These are phyloP conservation scores for Oxycera nigricornis DNA, from an alignment of 2,888 invertebrate genomes.

Conservation along the genomic window DNA sequence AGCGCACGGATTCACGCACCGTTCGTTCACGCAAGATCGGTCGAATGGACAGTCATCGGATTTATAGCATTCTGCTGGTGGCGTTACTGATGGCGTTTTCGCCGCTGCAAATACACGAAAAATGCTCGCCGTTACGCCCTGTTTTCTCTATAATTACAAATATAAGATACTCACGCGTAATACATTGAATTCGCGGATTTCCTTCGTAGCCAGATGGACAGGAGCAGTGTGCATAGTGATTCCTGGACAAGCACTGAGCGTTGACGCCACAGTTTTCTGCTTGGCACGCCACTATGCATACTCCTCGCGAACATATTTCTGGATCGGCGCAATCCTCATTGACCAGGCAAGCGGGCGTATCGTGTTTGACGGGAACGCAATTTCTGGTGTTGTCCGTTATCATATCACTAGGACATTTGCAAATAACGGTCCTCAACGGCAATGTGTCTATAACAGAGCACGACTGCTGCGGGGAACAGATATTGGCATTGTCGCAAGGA, in stretches of 20 bases:
- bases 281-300: constrained; percentile 80
- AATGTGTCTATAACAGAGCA: constrained; percentile 80
- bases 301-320: constrained; percentile 78
- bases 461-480: constrained; percentile 79
- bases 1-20: constrained; percentile 80
- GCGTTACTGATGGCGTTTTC: constrained; percentile 53
- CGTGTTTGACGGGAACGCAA: constrained; percentile 69
- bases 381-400: constrained; percentile 75
- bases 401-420: constrained; percentile 84
- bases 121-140: no score
- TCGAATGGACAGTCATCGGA: constrained; percentile 81
- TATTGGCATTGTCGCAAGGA: constrained; percentile 74
- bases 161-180: constrained; percentile 66
- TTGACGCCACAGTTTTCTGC: constrained; percentile 82
- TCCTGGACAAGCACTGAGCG: constrained; percentile 77
- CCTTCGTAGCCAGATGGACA: constrained; percentile 81
- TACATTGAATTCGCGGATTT: constrained; percentile 81
- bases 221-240: constrained; percentile 78
- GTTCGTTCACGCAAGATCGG: constrained; percentile 76
- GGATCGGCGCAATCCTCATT: constrained; percentile 78
- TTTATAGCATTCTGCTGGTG: constrained; percentile 73
- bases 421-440: constrained; percentile 84
- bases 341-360: constrained; percentile 69
- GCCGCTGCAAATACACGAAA: constrained; percentile 41
- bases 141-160: no score